Evolutionary conservation across 2,888 invertebrate genomes (phyloP), one percentile per base, ranked within the genome.

Genomic region (Scaptomyza parva): DNA sequence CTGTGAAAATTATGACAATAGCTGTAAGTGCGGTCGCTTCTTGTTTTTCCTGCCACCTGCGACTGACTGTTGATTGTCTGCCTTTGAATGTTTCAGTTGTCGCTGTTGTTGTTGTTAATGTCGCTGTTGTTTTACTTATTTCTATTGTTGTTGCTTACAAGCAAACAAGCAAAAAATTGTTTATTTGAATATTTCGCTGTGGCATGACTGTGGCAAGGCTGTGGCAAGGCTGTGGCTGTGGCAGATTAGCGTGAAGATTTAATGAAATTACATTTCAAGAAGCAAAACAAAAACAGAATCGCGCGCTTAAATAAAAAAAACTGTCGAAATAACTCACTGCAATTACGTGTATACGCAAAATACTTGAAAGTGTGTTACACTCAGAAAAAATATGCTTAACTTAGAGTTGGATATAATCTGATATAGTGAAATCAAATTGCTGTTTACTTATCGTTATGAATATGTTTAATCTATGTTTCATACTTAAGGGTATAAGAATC

Each of bases 161-260:
- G 12, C 26, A 9, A 5, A 30, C 45, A 47, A 30, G 12, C 18
- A 47, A 2, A 14, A 48, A 33, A 72, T 80, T 79, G 87, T 80
- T 77, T 79, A 78, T 73, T 79, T 87, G 87, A 82, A 81, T 85
- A 87, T 68, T 85, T 66, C 14, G 35, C 35, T 35, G 30, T 12
- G 62, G 61, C n/a, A n/a, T n/a, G n/a, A n/a, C n/a, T n/a, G n/a
- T n/a, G n/a, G n/a, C n/a, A n/a, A n/a, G n/a, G n/a, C n/a, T n/a
- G n/a, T n/a, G n/a, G n/a, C n/a, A n/a, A n/a, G n/a, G n/a, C 65
- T 57, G 77, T 61, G 73, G 51, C 64, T 83, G 86, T 75, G 51
- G 64, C 82, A 80, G 88, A 80, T 87, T 80, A 80, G 80, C 85
- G 82, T 43, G 59, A 85, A 64, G 75, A 87, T 80, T 87, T 80